These are phyloP conservation scores for Phasia obesa DNA, from an alignment of 2,888 invertebrate genomes.

Conservation along the genomic window DNA sequence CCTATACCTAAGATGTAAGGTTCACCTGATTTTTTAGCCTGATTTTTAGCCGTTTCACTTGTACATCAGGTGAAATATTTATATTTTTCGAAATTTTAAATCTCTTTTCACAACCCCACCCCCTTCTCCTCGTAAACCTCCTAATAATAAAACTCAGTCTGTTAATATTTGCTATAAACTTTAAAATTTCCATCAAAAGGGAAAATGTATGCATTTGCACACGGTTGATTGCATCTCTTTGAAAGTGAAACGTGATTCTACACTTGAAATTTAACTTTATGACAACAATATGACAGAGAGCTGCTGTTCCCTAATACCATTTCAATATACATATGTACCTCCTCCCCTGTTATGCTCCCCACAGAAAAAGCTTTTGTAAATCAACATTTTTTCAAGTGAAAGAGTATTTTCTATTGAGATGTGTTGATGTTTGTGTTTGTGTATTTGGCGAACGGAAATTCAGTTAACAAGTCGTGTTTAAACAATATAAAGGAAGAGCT, in stretches of 20 bases:
- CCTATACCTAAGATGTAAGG: too few relatives aligned
- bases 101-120: too few relatives aligned
- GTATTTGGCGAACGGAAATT: constrained; percentile 64
- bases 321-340: background rate
- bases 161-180: background rate
- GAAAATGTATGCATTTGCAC: constrained; percentile 14
- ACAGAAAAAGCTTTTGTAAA: constrained; percentile 31
- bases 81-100: too few relatives aligned
- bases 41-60: too few relatives aligned
- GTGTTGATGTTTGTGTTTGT: constrained; percentile 5
- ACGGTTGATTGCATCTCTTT: constrained; percentile 12
- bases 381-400: background rate
- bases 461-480: constrained; percentile 70
- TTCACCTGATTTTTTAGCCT: too few relatives aligned
- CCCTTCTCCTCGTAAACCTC: too few relatives aligned
- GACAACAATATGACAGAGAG: constrained; percentile 32
- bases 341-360: background rate
- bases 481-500: constrained; percentile 71
- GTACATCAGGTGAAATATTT: too few relatives aligned
- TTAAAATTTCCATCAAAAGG: constrained; percentile 24
- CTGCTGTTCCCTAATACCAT: constrained; percentile 6
- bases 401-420: constrained; percentile 1
- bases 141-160: too few relatives aligned
- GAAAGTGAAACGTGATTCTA: constrained; percentile 66
- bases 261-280: constrained; percentile 67